phyloP scores from a whole-genome alignment of 2,888 invertebrate genomes.

The Acleris sparsana region DNA sequence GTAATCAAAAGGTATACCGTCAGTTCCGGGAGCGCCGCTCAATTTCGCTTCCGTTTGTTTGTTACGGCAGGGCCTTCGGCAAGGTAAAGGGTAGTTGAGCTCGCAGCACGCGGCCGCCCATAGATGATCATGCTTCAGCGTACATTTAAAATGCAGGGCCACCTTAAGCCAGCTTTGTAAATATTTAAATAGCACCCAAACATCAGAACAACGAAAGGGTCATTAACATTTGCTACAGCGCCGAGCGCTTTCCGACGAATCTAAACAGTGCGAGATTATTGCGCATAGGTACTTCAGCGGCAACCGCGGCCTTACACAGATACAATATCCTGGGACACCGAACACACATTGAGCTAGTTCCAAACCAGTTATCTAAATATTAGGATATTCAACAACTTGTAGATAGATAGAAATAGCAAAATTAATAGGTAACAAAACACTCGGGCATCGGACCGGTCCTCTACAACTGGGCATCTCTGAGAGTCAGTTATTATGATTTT shows the following conservation, averaged over 20 bases:
- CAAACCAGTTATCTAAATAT: too few relatives aligned
- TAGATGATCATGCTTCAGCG: constrained; percentile 25
- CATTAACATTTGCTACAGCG: constrained; percentile 27
- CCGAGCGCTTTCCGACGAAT: background rate
- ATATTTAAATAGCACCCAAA: constrained; percentile 27
- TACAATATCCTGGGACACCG: too few relatives aligned
- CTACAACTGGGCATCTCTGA: too few relatives aligned
- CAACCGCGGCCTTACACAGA: too few relatives aligned
- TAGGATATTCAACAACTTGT: too few relatives aligned
- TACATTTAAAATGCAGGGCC: constrained; percentile 31
- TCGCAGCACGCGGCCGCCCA: constrained; percentile 29
- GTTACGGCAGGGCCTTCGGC: constrained; percentile 67
- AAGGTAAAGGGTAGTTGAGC: constrained; percentile 68
- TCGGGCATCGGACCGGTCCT: too few relatives aligned
- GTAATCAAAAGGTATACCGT: constrained; percentile 83
- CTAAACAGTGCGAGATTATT: background rate
- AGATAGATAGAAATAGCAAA: too few relatives aligned
- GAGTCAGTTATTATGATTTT: too few relatives aligned
- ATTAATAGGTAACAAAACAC: too few relatives aligned
- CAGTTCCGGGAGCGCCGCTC: constrained; percentile 81
- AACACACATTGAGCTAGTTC: too few relatives aligned
- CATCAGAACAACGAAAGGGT: constrained; percentile 25
- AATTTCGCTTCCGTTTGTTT: constrained; percentile 82
- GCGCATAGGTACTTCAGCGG: too few relatives aligned
- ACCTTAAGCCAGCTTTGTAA: constrained; percentile 30